Evolutionary conservation across 2,888 invertebrate genomes (phyloP).

Genomic region (Tipula unca): DNA sequence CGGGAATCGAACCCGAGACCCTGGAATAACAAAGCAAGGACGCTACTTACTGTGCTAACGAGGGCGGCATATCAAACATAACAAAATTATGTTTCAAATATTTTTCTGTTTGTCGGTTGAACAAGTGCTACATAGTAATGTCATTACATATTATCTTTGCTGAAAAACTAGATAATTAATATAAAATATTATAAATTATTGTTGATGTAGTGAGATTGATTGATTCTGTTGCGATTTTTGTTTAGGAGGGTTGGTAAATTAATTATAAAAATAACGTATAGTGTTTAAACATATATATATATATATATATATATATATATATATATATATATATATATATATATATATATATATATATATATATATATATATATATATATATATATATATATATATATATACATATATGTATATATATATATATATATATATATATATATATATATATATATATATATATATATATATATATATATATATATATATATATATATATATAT

Average conservation of each 20-base stretch:
- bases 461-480: background rate
- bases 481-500: background rate
- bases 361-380: background rate
- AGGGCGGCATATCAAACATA: too few relatives aligned
- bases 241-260: too few relatives aligned
- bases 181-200: too few relatives aligned
- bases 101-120: too few relatives aligned
- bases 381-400: background rate
- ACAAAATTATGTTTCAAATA: too few relatives aligned
- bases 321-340: background rate
- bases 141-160: background rate
- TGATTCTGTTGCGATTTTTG: too few relatives aligned
- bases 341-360: background rate
- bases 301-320: background rate
- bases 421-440: background rate
- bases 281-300: background rate
- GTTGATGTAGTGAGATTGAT: too few relatives aligned
- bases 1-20: too few relatives aligned
- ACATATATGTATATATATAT: background rate
- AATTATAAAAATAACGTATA: too few relatives aligned
- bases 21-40: too few relatives aligned
- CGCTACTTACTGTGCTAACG: too few relatives aligned
- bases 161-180: background rate
- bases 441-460: background rate
- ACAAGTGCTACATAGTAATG: too few relatives aligned